Evolutionary conservation across 2,888 invertebrate genomes (phyloP).

Genomic region (Campoplex nolae): DNA sequence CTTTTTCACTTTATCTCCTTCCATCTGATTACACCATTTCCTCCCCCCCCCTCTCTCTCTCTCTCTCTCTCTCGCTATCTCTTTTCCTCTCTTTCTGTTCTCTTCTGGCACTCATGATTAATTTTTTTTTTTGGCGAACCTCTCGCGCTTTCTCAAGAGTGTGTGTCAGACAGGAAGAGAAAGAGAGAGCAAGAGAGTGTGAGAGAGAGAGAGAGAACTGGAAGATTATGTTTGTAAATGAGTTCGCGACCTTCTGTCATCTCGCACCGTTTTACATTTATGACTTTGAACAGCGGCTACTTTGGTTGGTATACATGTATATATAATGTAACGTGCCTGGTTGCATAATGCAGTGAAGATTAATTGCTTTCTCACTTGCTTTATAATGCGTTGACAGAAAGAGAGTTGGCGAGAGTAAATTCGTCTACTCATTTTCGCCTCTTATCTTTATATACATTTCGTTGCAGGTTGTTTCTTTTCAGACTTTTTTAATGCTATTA

Average conservation of each 20-base stretch:
- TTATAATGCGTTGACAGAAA: conserved; percentile 25
- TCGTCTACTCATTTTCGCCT: conserved; percentile 21
- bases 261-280: conserved; percentile 65
- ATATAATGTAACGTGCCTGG: conserved; percentile 31
- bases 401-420: conserved; percentile 2
- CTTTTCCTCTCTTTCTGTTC: not conserved
- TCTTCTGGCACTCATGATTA: conserved; percentile 50
- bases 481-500: conserved; percentile 15
- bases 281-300: conserved; percentile 54
- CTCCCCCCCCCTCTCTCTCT: no score
- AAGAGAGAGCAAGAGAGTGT: not conserved
- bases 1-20: not conserved
- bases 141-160: conserved; percentile 15
- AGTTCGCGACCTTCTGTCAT: conserved; percentile 58
- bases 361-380: conserved; percentile 64
- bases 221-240: conserved; percentile 68
- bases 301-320: conserved; percentile 33
- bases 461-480: conserved; percentile 33
- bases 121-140: conserved; percentile 58
- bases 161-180: conserved; percentile 2
- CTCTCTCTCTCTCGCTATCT: no score
- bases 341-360: conserved; percentile 66
- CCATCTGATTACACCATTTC: not conserved
- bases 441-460: conserved; percentile 20
- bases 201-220: conserved; percentile 7